A percentile compares a stretch with the other conserved stretches of the same genome.
Evolutionary conservation across 2,888 invertebrate species (phyloP).

Genomic region (Drosophila subquinaria): DNA sequence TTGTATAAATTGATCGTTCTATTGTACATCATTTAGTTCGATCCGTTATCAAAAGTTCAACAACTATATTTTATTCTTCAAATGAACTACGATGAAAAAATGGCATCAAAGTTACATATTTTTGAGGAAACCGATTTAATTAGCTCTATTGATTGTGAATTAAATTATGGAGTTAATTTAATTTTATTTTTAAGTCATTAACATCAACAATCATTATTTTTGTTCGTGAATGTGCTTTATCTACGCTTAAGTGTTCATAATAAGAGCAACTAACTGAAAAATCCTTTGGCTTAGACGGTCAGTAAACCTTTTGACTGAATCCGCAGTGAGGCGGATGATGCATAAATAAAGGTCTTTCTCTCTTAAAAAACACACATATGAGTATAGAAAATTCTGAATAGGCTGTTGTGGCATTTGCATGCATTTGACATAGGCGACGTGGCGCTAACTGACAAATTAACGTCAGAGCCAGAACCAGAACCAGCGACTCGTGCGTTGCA

Average conservation of each 20-base stretch:
- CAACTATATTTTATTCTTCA: no score
- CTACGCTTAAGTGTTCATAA: neutral
- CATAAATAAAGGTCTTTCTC: constrained; percentile 38
- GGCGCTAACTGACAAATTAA: constrained; percentile 62
- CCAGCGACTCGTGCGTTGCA: constrained; percentile 46
- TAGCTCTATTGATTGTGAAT: no score
- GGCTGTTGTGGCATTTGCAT: constrained; percentile 38
- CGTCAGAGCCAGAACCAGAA: constrained; percentile 23
- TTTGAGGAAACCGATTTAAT: no score
- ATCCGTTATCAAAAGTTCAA: no score
- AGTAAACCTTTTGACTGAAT: constrained; percentile 23
- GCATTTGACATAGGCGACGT: constrained; percentile 54
- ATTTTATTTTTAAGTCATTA: no score
- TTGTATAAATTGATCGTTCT: no score
- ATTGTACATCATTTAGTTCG: no score
- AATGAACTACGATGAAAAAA: no score
- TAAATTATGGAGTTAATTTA: no score
- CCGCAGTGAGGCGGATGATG: constrained; percentile 54
- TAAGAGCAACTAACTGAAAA: neutral
- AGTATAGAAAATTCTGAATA: constrained; percentile 28
- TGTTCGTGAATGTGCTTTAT: no score
- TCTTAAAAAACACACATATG: neutral
- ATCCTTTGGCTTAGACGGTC: constrained; percentile 24
- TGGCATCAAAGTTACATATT: no score
- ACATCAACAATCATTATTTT: no score